These are phyloP conservation scores for Phenacoccus solenopsis DNA, from an alignment of 1,140 invertebrate species.

Conservation along the genomic window DNA sequence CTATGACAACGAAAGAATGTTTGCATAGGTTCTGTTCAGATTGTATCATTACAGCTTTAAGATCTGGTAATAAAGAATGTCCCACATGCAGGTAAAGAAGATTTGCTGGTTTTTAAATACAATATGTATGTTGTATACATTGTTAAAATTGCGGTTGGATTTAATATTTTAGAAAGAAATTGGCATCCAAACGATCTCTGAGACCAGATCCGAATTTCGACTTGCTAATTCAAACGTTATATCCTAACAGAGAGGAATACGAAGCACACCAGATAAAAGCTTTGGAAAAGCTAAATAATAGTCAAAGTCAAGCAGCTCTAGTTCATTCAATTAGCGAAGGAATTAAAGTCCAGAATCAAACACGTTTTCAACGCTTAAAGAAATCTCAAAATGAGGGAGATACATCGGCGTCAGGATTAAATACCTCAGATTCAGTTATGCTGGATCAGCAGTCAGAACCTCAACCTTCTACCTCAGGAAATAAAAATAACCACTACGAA, in stretches of 20 bases:
- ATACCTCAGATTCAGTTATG: background rate
- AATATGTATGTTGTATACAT: background rate
- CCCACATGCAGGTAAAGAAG: slow-evolving; percentile 61
- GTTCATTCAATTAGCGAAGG: slow-evolving; percentile 92
- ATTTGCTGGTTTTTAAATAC: background rate
- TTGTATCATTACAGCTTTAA: slow-evolving; percentile 93
- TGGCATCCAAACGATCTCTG: slow-evolving; percentile 92
- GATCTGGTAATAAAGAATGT: slow-evolving; percentile 99
- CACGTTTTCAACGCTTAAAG: slow-evolving; percentile 60
- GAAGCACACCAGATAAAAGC: slow-evolving; percentile 91
- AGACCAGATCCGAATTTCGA: slow-evolving; percentile 98
- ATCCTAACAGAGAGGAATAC: slow-evolving; percentile 93
- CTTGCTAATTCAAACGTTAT: slow-evolving; percentile 93
- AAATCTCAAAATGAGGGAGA: slow-evolving; percentile 39
- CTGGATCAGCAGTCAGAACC: background rate
- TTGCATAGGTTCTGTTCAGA: slow-evolving; percentile 97
- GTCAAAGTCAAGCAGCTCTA: slow-evolving; percentile 81
- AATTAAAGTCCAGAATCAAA: slow-evolving; percentile 84
- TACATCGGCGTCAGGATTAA: slow-evolving; percentile 4
- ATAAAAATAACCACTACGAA: slow-evolving; percentile 9
- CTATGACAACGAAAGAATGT: slow-evolving; percentile 99
- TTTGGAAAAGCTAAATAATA: slow-evolving; percentile 84
- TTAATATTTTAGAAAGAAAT: slow-evolving; percentile 63
- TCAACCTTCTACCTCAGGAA: slow-evolving; percentile 18
- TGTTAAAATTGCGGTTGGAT: background rate